Percentiles rank a stretch among this genome's conserved stretches.
These are phyloP conservation scores for Diachasmimorpha longicaudata DNA, from an alignment of 1,140 invertebrate genomes.

Conservation along the genomic window DNA sequence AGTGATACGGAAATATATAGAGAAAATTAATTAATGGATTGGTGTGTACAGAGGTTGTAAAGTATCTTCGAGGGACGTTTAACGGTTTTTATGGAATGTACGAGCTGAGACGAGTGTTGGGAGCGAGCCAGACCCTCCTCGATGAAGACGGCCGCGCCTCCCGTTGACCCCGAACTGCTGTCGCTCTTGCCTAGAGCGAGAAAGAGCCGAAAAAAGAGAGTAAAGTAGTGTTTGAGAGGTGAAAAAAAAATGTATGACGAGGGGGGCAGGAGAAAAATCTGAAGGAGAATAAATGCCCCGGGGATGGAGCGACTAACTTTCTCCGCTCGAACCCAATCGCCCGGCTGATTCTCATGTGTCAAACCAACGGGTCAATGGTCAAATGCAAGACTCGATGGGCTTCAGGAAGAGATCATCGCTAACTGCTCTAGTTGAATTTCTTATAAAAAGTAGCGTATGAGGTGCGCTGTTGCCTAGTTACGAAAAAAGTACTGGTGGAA, in stretches of 20 bases:
- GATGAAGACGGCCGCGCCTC: constrained; percentile 54
- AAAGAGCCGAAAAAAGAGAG: constrained; percentile 13
- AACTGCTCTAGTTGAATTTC: too few species aligned
- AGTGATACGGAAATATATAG: not conserved
- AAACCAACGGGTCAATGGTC: not conserved
- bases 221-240: not conserved
- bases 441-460: too few species aligned
- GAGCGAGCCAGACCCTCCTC: constrained; percentile 52
- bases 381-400: not conserved
- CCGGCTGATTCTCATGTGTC: not conserved
- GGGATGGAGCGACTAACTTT: constrained; percentile 46
- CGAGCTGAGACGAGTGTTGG: constrained; percentile 52
- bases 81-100: constrained; percentile 62
- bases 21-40: not conserved
- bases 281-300: constrained; percentile 34
- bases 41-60: constrained; percentile 8
- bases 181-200: constrained; percentile 40
- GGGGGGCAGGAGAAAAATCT: constrained; percentile 22
- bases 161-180: constrained; percentile 54
- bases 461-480: too few species aligned
- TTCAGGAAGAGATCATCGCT: too few species aligned
- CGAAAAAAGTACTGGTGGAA: too few species aligned
- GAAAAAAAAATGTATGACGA: constrained; percentile 25
- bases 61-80: constrained; percentile 44
- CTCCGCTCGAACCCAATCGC: constrained; percentile 37